Conservation (phyloP, 2,113 vertebrate genomes). For the Oriolus oriolus region DNA sequence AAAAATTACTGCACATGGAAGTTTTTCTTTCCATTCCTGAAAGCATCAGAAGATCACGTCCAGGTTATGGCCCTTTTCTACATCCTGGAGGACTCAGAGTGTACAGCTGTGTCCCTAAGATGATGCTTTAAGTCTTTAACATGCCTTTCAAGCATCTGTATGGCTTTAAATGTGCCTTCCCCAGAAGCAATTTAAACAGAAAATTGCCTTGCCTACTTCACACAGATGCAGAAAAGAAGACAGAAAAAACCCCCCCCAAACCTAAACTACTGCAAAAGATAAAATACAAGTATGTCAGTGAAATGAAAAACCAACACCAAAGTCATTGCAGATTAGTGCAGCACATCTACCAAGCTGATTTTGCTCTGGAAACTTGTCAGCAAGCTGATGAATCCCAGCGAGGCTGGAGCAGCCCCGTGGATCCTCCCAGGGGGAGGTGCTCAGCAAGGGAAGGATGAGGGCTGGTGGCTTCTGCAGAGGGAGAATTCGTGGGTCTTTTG, state of each 20-base stretch:
- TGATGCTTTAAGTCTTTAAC: neutral
- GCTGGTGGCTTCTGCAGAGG: neutral
- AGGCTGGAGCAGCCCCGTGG: neutral
- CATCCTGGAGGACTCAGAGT: neutral
- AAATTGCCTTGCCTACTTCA: conserved; percentile 36
- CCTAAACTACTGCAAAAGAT: neutral
- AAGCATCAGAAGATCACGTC: neutral
- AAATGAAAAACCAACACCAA: conserved; percentile 1
- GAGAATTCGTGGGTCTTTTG: neutral
- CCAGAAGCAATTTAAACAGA: conserved; percentile 22
- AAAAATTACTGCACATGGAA: neutral
- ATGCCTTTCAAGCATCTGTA: neutral
- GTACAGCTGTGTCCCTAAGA: neutral
- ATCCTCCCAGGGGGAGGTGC: neutral
- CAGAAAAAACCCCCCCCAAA: neutral
- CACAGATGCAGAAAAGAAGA: neutral
- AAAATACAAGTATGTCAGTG: neutral
- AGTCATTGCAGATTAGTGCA: neutral
- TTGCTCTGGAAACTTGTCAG: neutral
- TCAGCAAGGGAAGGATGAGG: neutral
- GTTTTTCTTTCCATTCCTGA: neutral
- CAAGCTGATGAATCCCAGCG: neutral
- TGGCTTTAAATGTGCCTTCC: conserved; percentile 3
- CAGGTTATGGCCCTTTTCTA: neutral
- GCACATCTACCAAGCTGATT: neutral